Evolutionary conservation across 2,888 invertebrate genomes (phyloP).

Genomic region (Brachyopa scutellaris): DNA sequence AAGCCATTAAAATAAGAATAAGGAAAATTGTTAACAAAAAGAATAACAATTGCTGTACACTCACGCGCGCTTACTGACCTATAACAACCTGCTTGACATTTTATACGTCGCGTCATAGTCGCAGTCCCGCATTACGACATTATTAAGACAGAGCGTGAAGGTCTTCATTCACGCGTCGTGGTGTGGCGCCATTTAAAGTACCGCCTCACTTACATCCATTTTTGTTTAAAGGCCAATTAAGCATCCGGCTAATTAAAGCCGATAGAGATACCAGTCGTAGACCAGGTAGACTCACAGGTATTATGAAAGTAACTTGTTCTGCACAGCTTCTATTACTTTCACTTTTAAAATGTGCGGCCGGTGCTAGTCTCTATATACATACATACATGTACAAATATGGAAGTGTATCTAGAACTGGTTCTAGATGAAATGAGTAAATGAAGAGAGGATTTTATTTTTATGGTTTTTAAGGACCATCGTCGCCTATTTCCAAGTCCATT

Average conservation of each 20-base stretch:
- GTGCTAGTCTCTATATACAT: background rate
- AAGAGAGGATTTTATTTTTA: background rate
- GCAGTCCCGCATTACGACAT: constrained; percentile 24
- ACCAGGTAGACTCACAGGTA: background rate
- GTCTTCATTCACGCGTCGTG: constrained; percentile 3
- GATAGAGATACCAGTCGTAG: constrained; percentile 12
- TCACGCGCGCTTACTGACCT: constrained; percentile 58
- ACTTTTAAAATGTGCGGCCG: constrained; percentile 36
- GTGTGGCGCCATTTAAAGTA: constrained; percentile 10
- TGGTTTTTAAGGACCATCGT: background rate
- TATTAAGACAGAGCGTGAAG: constrained; percentile 29
- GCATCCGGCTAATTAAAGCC: constrained; percentile 40
- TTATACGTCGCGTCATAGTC: constrained; percentile 2
- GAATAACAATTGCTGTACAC: constrained; percentile 28
- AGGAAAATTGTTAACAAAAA: background rate
- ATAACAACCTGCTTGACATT: constrained; percentile 56
- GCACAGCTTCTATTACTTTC: constrained; percentile 23
- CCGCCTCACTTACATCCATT: background rate
- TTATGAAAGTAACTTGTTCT: constrained; percentile 24
- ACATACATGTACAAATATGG: constrained; percentile 20
- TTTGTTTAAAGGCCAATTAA: constrained; percentile 31
- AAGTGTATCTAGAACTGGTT: constrained; percentile 31
- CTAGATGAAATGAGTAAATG: constrained; percentile 35
- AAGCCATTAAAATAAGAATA: background rate
- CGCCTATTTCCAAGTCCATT: constrained; percentile 22